Conservation (phyloP, 2,888 invertebrate species). For the Drosophila yooni region DNA sequence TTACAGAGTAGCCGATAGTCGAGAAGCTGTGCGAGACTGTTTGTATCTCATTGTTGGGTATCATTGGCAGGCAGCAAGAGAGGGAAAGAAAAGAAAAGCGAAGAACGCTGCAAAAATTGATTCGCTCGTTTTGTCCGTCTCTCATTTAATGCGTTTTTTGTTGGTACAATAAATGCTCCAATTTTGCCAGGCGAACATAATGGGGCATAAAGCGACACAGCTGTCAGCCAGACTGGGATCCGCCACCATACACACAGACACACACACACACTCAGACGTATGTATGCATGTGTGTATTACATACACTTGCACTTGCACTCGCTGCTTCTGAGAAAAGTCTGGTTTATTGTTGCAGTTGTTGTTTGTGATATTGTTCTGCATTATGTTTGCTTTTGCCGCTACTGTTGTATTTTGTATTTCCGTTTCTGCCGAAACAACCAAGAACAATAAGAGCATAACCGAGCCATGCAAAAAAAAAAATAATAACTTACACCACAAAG, state of each 20-base stretch:
- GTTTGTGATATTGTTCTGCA: constrained; percentile 42
- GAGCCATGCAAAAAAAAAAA: background rate
- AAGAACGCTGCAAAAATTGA: constrained; percentile 30
- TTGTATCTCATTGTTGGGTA: constrained; percentile 15
- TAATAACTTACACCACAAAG: constrained; percentile 15
- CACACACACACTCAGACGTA: constrained; percentile 5
- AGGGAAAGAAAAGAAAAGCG: constrained; percentile 11
- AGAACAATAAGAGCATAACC: constrained; percentile 53
- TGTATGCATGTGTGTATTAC: constrained; percentile 7
- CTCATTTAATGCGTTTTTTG: constrained; percentile 75
- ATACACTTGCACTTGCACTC: constrained; percentile 59
- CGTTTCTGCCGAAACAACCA: constrained; percentile 25
- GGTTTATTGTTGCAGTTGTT: constrained; percentile 46
- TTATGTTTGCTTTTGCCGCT: constrained; percentile 22
- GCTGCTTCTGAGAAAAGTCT: constrained; percentile 54
- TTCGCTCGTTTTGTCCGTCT: constrained; percentile 39
- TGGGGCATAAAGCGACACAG: constrained; percentile 49
- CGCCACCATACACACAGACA: background rate
- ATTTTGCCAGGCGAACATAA: constrained; percentile 85
- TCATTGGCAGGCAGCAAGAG: constrained; percentile 9
- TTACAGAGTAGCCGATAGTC: constrained; percentile 17
- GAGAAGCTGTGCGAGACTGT: background rate
- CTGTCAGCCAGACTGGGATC: constrained; percentile 46
- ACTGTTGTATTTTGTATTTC: constrained; percentile 8
- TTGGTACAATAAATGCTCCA: constrained; percentile 85